Conservation (phyloP, 1,140 invertebrate species). For the Hetaerina americana region DNA sequence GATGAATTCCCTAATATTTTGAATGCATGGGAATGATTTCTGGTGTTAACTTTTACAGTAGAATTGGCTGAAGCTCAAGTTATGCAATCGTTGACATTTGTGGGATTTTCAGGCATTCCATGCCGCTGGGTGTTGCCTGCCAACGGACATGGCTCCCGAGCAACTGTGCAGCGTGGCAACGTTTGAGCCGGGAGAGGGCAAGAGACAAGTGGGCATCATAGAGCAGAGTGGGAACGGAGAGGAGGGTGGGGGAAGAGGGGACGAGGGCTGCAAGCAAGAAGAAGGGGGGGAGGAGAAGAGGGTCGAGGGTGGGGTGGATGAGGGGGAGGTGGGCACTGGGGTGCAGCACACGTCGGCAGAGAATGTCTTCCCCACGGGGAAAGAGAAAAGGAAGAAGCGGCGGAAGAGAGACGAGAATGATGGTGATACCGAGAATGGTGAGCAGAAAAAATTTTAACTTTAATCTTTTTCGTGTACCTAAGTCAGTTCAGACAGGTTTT, state of each 20-base stretch:
- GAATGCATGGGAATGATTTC: too few species aligned
- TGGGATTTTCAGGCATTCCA: constrained; percentile 36
- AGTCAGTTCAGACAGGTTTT: too few species aligned
- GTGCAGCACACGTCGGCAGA: too few species aligned
- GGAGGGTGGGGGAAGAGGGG: constrained; percentile 25
- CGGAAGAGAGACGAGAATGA: constrained; percentile 27
- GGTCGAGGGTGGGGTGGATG: constrained; percentile 25
- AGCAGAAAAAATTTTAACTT: too few species aligned
- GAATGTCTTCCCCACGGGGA: too few species aligned
- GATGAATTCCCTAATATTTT: too few species aligned
- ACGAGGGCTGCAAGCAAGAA: neutral
- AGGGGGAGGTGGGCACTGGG: constrained; percentile 30
- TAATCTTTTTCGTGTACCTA: too few species aligned
- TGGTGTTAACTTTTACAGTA: constrained; percentile 3
- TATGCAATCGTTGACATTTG: constrained; percentile 24
- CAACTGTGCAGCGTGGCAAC: constrained; percentile 48
- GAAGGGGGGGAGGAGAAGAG: constrained; percentile 19
- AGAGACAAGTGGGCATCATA: neutral
- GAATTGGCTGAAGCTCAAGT: neutral
- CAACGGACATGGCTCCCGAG: constrained; percentile 48
- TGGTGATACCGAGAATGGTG: too few species aligned
- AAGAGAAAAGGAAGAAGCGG: constrained; percentile 28
- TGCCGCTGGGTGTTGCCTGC: constrained; percentile 49
- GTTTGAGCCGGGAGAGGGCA: constrained; percentile 28
- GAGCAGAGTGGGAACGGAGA: constrained; percentile 17